A percentile compares a stretch with the other conserved stretches of the same genome.
Evolutionary conservation across 2,113 vertebrate species (phyloP).

Genomic region (Eulemur macaco): DNA sequence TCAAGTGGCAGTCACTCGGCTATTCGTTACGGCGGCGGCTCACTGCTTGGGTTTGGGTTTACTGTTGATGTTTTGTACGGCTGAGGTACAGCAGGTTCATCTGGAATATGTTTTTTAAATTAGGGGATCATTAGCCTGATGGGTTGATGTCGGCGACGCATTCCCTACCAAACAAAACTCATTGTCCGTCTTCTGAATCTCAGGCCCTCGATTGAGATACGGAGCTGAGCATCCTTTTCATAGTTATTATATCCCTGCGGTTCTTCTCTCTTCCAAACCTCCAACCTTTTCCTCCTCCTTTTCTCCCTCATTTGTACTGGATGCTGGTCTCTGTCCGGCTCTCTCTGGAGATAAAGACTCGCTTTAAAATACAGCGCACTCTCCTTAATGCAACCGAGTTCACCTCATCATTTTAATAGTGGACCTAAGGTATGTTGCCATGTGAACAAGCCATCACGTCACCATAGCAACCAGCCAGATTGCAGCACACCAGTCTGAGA

Average conservation of each 20-base stretch:
- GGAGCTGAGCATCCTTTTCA: background rate
- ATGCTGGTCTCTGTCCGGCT: constrained; percentile 49
- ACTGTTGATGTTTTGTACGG: background rate
- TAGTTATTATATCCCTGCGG: constrained; percentile 16
- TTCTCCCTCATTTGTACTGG: constrained; percentile 66
- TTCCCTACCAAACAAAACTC: background rate
- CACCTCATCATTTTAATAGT: constrained; percentile 96
- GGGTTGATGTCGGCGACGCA: background rate
- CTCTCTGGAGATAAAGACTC: constrained; percentile 62
- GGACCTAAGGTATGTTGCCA: constrained; percentile 99
- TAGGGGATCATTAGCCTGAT: constrained; percentile 2
- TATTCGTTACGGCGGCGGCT: background rate
- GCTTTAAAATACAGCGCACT: constrained; percentile 64
- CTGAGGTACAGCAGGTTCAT: background rate
- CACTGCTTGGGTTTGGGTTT: constrained; percentile 19
- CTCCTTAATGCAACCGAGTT: constrained; percentile 79
- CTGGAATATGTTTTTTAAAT: constrained; percentile 4
- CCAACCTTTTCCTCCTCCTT: constrained; percentile 67
- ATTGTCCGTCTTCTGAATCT: background rate
- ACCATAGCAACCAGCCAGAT: constrained; percentile 98
- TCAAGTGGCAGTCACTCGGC: constrained; percentile 43
- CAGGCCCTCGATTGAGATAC: background rate
- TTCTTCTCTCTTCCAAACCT: background rate
- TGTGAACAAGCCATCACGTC: constrained; percentile 98
- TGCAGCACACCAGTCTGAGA: constrained; percentile 90